Percentiles rank a stretch among this genome's conserved stretches.
Evolutionary conservation across 92 coral and sea anemone genomes (phyloP).

Genomic region (Zoanthus sociatus): DNA sequence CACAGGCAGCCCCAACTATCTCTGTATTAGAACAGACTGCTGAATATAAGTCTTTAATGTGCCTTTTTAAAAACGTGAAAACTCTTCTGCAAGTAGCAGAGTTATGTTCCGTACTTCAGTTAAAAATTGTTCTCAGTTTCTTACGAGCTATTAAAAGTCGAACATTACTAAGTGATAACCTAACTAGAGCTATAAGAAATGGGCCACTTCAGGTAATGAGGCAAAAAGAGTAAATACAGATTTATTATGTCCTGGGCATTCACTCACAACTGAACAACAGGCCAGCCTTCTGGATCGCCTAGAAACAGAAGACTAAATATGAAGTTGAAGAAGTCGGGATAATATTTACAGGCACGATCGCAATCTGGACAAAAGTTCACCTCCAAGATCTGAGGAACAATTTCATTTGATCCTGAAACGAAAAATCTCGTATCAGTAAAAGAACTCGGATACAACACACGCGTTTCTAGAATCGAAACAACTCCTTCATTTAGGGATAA

Average conservation of each 20-base stretch:
- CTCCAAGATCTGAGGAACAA: slow-evolving; percentile 90
- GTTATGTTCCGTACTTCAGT: too few relatives aligned
- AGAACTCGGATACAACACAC: not conserved
- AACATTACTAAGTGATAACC: too few relatives aligned
- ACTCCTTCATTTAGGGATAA: not conserved
- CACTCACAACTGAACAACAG: slow-evolving; percentile 60
- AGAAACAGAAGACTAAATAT: slow-evolving; percentile 86
- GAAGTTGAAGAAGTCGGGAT: slow-evolving; percentile 86
- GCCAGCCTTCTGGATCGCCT: slow-evolving; percentile 90
- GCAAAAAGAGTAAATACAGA: too few relatives aligned
- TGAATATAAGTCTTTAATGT: too few relatives aligned
- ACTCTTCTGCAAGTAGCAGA: too few relatives aligned
- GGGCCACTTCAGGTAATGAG: too few relatives aligned
- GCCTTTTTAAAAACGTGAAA: too few relatives aligned
- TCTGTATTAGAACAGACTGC: too few relatives aligned
- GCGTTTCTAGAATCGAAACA: not conserved
- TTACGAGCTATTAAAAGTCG: too few relatives aligned
- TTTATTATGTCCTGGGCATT: not conserved
- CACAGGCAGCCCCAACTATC: too few relatives aligned
- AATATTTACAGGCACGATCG: slow-evolving; percentile 79
- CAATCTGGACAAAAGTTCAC: slow-evolving; percentile 92
- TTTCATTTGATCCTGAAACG: slow-evolving; percentile 78
- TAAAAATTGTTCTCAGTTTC: too few relatives aligned
- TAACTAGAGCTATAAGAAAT: too few relatives aligned
- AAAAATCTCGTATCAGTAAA: not conserved